Base-by-base conservation (phyloP, 2,113 vertebrate genomes). In the Daubentonia madagascariensis region DNA sequence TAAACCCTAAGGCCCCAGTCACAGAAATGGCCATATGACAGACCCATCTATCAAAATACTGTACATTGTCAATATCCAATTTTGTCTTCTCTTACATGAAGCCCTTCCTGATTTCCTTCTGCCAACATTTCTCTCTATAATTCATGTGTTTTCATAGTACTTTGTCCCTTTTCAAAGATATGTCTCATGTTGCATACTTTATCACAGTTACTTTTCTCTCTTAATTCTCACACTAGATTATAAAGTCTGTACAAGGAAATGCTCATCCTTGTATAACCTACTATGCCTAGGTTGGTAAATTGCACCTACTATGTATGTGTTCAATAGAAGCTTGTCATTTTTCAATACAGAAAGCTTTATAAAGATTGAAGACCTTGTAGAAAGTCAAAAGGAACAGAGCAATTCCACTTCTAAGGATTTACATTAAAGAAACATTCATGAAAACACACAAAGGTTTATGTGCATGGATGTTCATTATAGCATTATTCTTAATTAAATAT, bases 381-480 rank as follows among this genome's bases (percentile, higher is more conserved):
- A 87, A 94, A 91, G 80, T 75, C 85, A 89, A 92, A 35, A 97
- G 79, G 52, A 96, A 48, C 6, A 73, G 8, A 84, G 43, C 13
- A 85, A 89, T 94, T 95, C 43, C 11, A 85, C 45, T 73, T 79
- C 75, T 92, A 89, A 91, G 59, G 89, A 94, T 83, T 93, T 59
- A 94, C 70, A 70, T 68, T 75, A 86, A 95, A 92, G 73, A 85
- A 97, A 92, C 45, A 95, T 85, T 93, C 78, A 52, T 0, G 11
- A 96, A 91, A 91, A 83, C 61, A 79, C 18, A 79, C 48, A 96
- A 89, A 75, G 37, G 43, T 35, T 84, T 96, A 59, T 80, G 45
- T 78, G 45, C n/a, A 67, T 17, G 30, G 52, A 84, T 86, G 63
- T 87, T 90, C 84, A 72, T 89, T 94, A 96, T 5, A 68, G 79